phyloP scores from a whole-genome alignment of 2,888 invertebrate species.

The Drosophila ustulata region DNA sequence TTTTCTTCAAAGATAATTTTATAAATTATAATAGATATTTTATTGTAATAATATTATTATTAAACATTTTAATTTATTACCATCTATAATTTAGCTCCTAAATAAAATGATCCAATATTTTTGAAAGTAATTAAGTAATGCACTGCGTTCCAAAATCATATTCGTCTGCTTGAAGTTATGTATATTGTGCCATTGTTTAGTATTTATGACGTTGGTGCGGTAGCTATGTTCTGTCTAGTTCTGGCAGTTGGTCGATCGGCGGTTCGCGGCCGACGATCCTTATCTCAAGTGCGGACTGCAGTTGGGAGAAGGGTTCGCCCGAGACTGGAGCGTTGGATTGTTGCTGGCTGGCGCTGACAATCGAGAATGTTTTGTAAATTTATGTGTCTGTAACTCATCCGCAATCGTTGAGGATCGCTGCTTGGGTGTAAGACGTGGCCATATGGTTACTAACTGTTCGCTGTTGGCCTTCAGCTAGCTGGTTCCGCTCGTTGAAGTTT shows the following conservation, averaged over 20 bases:
- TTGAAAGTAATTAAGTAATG: too few species aligned
- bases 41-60: too few species aligned
- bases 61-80: too few species aligned
- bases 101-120: too few species aligned
- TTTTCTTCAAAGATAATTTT: too few species aligned
- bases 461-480: constrained; percentile 16
- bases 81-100: too few species aligned
- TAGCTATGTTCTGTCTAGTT: constrained; percentile 1
- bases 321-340: background rate
- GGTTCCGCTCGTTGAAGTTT: constrained; percentile 81
- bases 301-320: constrained; percentile 45
- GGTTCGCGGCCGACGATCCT: constrained; percentile 30
- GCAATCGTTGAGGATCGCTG: constrained; percentile 32
- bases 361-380: constrained; percentile 55
- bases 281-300: constrained; percentile 51
- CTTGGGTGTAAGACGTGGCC: constrained; percentile 38
- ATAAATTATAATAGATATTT: too few species aligned
- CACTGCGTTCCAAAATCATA: background rate
- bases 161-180: background rate
- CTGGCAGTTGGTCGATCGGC: constrained; percentile 39
- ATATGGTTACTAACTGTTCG: constrained; percentile 44
- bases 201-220: background rate
- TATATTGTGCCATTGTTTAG: background rate
- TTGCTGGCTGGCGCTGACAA: constrained; percentile 56
- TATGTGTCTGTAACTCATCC: constrained; percentile 62